Percentiles rank a stretch among this genome's conserved stretches.
Evolutionary conservation across 1,140 invertebrate genomes (phyloP).

Genomic region (Tetragonula clypearis): DNA sequence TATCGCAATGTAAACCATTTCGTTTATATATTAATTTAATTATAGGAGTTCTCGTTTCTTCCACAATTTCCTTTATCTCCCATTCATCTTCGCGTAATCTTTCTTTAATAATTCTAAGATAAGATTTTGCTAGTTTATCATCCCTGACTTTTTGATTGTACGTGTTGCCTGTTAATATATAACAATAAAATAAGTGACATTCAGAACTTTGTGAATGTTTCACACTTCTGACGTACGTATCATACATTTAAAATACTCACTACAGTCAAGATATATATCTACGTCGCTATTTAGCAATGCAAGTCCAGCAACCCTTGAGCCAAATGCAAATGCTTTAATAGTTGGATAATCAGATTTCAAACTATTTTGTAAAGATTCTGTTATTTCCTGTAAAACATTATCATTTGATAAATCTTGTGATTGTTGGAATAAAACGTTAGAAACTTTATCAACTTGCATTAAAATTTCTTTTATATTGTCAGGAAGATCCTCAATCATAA

Average conservation of each 20-base stretch:
- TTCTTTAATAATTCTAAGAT: background rate
- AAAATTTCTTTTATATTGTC: constrained; percentile 50
- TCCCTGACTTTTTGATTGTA: background rate
- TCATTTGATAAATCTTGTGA: constrained; percentile 22
- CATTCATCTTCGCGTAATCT: constrained; percentile 44
- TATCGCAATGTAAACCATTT: constrained; percentile 81
- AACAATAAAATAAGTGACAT: background rate
- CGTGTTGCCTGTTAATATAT: constrained; percentile 21
- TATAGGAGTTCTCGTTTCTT: constrained; percentile 80
- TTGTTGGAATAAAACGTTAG: constrained; percentile 31
- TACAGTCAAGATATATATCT: constrained; percentile 81
- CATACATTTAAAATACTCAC: constrained; percentile 50
- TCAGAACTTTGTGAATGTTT: constrained; percentile 21
- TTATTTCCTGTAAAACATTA: constrained; percentile 25
- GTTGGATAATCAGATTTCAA: constrained; percentile 40
- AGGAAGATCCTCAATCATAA: constrained; percentile 52
- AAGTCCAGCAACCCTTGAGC: constrained; percentile 79
- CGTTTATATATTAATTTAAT: constrained; percentile 80
- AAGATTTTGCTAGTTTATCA: background rate
- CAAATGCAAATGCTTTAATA: constrained; percentile 75
- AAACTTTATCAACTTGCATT: constrained; percentile 42
- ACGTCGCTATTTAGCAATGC: constrained; percentile 78
- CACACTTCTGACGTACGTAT: constrained; percentile 2
- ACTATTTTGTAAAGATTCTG: constrained; percentile 42
- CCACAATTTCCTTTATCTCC: constrained; percentile 43